Evolutionary conservation across 1,140 invertebrate species (phyloP), one percentile per base, ranked within the genome.

Genomic region (Panulirus ornatus): DNA sequence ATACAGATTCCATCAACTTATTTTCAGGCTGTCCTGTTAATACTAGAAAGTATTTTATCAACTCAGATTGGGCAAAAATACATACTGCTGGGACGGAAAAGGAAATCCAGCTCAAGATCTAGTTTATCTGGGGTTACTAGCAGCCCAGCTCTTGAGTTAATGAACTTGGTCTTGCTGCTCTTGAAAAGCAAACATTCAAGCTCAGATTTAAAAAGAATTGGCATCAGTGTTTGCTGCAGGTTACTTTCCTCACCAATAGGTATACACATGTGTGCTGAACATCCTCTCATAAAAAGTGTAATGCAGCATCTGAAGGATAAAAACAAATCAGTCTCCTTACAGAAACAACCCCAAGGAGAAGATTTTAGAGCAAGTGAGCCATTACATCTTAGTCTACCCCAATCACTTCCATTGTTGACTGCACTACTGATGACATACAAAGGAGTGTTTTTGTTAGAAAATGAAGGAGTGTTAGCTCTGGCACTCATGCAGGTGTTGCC

Each of bases 51-150:
- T 22, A 89, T 89, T 40, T 58, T 83, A 27, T 75, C 87, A 63
- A 89, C 87, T 9, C 40, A 89, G 30, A 44, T 84, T 40, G 87
- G 87, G 2, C 87, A 89, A 44, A 89, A 75, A 38, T 89, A 89
- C 27, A 83, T 89, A 30, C 58, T 89, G 27, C 44, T 89, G 9
- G 87, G 87, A 27, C 83, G 87, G 22, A 89, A 89, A 38, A 75
- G 87, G 36, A 89, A 89, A 84, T 40, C 79, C 27, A 89, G 87
- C 47, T 89, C 87, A 16, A 89, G 63, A 51, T 89, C 87, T 42
- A 79, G 87, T 1, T 81, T 89, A n/a, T 82, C 78, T 38, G 78
- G 19, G 2, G 47, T 84, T 34, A 83, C 63, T 30, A 89, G 51
- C 34, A 82, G 79, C 47, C 66, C 70, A 58, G 78, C 87, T 30